These are phyloP conservation scores for Petrocephalus schoutedeni DNA, from an alignment of 2,797 vertebrate genomes.

Conservation along the genomic window DNA sequence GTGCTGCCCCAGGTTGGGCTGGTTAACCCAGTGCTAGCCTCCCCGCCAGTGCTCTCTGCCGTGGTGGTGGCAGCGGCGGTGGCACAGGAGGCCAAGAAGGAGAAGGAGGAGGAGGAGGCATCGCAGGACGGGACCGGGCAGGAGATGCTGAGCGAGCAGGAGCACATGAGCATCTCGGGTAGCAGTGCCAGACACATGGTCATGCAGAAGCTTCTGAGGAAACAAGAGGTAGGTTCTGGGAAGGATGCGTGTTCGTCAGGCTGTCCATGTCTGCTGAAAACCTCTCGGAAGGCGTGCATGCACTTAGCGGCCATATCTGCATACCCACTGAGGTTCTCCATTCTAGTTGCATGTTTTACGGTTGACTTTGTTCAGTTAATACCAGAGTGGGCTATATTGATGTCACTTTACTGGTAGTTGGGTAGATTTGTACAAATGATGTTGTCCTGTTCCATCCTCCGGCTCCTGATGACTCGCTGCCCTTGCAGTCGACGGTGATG, in stretches of 20 bases:
- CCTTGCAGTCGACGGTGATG: constrained; percentile 81
- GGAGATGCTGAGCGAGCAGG: constrained; percentile 78
- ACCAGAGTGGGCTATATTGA: neutral
- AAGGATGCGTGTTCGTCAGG: neutral
- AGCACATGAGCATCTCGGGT: constrained; percentile 74
- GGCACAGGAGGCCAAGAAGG: constrained; percentile 68
- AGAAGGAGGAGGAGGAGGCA: constrained; percentile 57
- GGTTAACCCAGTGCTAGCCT: constrained; percentile 77
- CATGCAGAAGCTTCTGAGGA: constrained; percentile 79
- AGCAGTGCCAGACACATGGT: constrained; percentile 81
- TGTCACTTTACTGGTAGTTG: neutral
- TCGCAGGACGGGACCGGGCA: constrained; percentile 67
- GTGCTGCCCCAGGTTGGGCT: constrained; percentile 78
- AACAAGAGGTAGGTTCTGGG: constrained; percentile 68
- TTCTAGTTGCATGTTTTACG: neutral
- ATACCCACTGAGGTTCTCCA: neutral
- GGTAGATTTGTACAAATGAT: neutral
- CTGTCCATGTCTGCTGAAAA: neutral
- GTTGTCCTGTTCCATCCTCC: neutral
- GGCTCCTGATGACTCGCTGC: neutral
- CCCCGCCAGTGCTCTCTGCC: constrained; percentile 54
- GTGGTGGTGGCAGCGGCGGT: constrained; percentile 34
- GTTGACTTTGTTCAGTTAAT: neutral
- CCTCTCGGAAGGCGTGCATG: neutral
- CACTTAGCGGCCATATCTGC: neutral